phyloP scores from a whole-genome alignment of 1,140 invertebrate species.

The Drosophila elegans region DNA sequence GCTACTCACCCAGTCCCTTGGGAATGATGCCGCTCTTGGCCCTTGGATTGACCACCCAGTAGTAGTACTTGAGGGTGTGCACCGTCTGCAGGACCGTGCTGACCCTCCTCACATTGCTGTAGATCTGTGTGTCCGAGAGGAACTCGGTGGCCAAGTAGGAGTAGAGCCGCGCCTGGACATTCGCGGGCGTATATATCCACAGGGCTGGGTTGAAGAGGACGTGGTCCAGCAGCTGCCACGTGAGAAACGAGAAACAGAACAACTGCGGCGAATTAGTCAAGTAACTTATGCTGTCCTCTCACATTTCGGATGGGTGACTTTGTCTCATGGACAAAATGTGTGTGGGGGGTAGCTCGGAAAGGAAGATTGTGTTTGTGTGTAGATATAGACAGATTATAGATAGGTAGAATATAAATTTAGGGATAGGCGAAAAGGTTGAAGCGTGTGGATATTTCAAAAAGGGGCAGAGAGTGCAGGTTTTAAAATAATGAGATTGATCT shows the following conservation, averaged over 20 bases:
- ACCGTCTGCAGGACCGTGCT: conserved; percentile 99
- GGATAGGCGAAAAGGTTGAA: conserved; percentile 14
- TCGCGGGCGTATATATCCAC: conserved; percentile 98
- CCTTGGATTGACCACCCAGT: conserved; percentile 98
- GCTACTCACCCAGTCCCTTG: conserved; percentile 94
- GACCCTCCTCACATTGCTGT: conserved; percentile 97
- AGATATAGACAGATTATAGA: conserved; percentile 11
- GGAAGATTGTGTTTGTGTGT: conserved; percentile 24
- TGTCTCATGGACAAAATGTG: conserved; percentile 4
- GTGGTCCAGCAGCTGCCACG: conserved; percentile 98
- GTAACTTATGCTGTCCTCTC: conserved; percentile 82
- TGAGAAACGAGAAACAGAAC: conserved; percentile 91
- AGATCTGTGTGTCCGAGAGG: conserved; percentile 98
- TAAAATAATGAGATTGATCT: conserved; percentile 29
- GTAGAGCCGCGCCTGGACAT: conserved; percentile 98
- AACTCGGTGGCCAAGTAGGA: conserved; percentile 99
- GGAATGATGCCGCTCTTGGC: conserved; percentile 97
- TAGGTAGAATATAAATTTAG: conserved; percentile 17
- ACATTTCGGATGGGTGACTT: conserved; percentile 34
- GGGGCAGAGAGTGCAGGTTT: conserved; percentile 7
- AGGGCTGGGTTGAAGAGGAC: conserved; percentile 99
- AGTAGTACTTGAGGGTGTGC: conserved; percentile 99
- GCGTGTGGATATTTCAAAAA: conserved; percentile 8
- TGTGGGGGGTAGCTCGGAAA: conserved; percentile 22
- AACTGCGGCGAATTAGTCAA: conserved; percentile 87